Percentiles rank a stretch among this genome's conserved stretches.
Evolutionary conservation across 2,888 invertebrate genomes (phyloP).

Genomic region (Nemurella pictetii): DNA sequence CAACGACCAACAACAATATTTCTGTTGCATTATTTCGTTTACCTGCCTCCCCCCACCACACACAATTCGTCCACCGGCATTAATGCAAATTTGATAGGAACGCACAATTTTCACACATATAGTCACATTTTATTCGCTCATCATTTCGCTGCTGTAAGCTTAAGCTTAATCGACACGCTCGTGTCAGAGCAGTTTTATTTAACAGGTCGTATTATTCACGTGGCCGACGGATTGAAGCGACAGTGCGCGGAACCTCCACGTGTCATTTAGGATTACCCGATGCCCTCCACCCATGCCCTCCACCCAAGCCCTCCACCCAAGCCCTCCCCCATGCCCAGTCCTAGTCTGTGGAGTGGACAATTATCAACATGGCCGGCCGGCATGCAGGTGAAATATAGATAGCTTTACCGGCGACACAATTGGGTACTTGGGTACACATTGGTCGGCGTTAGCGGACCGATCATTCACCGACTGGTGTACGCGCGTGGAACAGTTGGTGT

Average conservation of each 20-base stretch:
- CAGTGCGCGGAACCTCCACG: neutral
- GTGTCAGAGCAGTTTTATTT: neutral
- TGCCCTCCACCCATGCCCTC: neutral
- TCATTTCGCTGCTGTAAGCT: neutral
- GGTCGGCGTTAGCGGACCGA: neutral
- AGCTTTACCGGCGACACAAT: neutral
- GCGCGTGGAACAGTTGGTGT: neutral
- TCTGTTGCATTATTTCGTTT: too few species aligned
- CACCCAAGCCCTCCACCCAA: neutral
- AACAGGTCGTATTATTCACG: neutral
- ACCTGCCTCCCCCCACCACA: too few species aligned
- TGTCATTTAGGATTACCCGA: constrained; percentile 8
- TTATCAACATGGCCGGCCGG: constrained; percentile 6
- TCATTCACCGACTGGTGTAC: neutral
- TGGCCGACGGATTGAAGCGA: neutral
- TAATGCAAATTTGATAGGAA: neutral
- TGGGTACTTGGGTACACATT: neutral
- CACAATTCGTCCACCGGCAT: neutral
- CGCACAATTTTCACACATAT: neutral
- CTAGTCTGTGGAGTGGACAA: too few species aligned
- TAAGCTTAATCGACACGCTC: neutral
- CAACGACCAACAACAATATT: too few species aligned
- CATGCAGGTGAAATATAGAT: neutral
- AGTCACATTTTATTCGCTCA: neutral
- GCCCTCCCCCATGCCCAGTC: too few species aligned